phyloP scores from a whole-genome alignment of 2,888 invertebrate genomes.

The Stegophylla sp. region DNA sequence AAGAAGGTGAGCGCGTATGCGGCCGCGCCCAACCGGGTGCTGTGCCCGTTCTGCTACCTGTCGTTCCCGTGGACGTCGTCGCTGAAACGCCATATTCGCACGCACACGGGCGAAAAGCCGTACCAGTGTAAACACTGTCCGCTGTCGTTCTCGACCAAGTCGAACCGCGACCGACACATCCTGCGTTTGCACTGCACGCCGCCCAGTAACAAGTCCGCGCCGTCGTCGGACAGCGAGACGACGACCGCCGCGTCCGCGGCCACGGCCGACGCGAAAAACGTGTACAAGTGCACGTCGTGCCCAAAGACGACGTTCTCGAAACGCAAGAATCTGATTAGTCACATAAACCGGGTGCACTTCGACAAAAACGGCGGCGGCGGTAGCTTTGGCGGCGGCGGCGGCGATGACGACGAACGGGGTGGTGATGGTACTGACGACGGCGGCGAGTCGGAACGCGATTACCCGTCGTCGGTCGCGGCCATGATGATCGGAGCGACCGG shows the following conservation, averaged over 20 bases:
- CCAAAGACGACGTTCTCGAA: conserved; percentile 84
- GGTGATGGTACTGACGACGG: conserved; percentile 25
- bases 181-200: conserved; percentile 63
- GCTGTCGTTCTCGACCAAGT: conserved; percentile 93
- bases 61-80: conserved; percentile 98
- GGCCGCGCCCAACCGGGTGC: conserved; percentile 90
- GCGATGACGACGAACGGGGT: conserved; percentile 51
- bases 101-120: conserved; percentile 96
- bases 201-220: conserved; percentile 48
- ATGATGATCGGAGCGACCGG: background rate
- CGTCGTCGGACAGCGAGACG: conserved; percentile 26
- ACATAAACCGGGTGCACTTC: conserved; percentile 67
- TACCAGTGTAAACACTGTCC: conserved; percentile 94
- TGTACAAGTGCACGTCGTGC: conserved; percentile 80
- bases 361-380: conserved; percentile 44
- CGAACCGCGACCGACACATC: conserved; percentile 94
- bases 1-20: conserved; percentile 96
- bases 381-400: background rate
- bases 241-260: conserved; percentile 63
- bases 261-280: conserved; percentile 68
- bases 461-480: background rate
- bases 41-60: conserved; percentile 90
- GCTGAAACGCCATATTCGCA: conserved; percentile 89
- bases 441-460: conserved; percentile 34
- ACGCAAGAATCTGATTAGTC: conserved; percentile 79